phyloP scores from a whole-genome alignment of 2,113 vertebrate genomes.

The Festucalex cinctus region DNA sequence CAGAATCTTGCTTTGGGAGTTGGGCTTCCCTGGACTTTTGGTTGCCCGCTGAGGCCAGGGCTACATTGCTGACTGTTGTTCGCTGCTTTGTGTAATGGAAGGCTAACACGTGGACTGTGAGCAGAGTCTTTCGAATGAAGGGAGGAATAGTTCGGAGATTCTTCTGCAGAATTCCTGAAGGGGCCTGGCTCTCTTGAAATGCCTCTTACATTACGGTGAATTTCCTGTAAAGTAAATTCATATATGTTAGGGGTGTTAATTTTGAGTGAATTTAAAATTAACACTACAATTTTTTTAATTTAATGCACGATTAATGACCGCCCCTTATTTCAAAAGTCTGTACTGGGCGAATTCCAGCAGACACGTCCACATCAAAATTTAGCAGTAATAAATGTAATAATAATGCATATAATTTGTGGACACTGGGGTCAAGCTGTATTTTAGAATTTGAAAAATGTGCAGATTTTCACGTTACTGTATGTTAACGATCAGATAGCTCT shows the following conservation, averaged over 20 bases:
- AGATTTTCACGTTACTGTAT: too few relatives aligned
- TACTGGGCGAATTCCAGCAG: too few relatives aligned
- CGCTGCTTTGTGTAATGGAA: conserved; percentile 19
- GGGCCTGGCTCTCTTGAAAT: conserved; percentile 39
- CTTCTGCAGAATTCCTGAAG: conserved; percentile 33
- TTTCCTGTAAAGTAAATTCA: conserved; percentile 53
- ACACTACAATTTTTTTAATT: too few relatives aligned
- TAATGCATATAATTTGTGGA: too few relatives aligned
- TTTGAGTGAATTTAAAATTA: too few relatives aligned
- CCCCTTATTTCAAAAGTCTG: too few relatives aligned
- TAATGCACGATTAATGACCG: too few relatives aligned
- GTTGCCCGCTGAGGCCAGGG: conserved; percentile 36
- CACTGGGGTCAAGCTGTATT: too few relatives aligned
- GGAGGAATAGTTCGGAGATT: conserved; percentile 26
- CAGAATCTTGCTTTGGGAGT: conserved; percentile 17
- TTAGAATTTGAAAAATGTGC: too few relatives aligned
- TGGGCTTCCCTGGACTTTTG: conserved; percentile 44
- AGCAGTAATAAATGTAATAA: too few relatives aligned
- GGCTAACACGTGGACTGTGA: conserved; percentile 36
- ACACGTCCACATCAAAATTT: too few relatives aligned
- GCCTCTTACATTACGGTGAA: conserved; percentile 39
- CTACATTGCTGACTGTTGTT: conserved; percentile 27
- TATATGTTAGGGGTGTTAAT: background rate
- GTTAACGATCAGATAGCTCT: too few relatives aligned
- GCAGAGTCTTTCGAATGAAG: conserved; percentile 37